These are phyloP conservation scores for Stomorhina lunata DNA, from an alignment of 2,888 invertebrate species.

Conservation along the genomic window DNA sequence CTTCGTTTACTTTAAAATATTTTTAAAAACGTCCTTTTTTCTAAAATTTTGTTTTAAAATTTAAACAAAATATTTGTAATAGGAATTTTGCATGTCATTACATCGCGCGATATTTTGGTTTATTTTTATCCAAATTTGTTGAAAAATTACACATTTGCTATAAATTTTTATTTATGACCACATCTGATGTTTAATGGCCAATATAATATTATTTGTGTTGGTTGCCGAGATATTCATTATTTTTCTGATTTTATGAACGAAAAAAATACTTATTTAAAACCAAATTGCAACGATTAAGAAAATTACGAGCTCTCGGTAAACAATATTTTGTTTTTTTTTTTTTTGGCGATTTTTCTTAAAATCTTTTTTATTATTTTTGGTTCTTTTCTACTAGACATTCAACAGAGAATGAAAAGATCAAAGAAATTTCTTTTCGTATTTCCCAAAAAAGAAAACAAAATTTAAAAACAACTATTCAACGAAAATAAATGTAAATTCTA, in stretches of 20 bases:
- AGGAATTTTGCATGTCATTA: constrained; percentile 36
- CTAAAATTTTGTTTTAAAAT: too few species aligned
- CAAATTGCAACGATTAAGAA: constrained; percentile 52
- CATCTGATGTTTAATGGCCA: constrained; percentile 15
- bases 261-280: not conserved
- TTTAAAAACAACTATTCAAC: not conserved
- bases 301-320: constrained; percentile 22
- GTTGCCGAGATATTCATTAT: not conserved
- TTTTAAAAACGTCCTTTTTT: too few species aligned
- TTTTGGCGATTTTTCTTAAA: not conserved
- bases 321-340: not conserved
- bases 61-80: too few species aligned
- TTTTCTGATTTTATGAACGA: not conserved
- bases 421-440: constrained; percentile 19
- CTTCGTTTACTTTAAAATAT: too few species aligned
- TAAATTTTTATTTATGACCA: constrained; percentile 10
- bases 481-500: constrained; percentile 43
- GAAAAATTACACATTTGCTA: constrained; percentile 32
- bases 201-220: not conserved
- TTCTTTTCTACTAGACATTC: not conserved
- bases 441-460: not conserved
- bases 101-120: constrained; percentile 33
- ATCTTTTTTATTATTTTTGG: too few species aligned
- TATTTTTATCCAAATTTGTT: constrained; percentile 36
- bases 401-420: constrained; percentile 40